Evolutionary conservation across 2,797 vertebrate species (phyloP).

Genomic region (Gambelia wislizenii): DNA sequence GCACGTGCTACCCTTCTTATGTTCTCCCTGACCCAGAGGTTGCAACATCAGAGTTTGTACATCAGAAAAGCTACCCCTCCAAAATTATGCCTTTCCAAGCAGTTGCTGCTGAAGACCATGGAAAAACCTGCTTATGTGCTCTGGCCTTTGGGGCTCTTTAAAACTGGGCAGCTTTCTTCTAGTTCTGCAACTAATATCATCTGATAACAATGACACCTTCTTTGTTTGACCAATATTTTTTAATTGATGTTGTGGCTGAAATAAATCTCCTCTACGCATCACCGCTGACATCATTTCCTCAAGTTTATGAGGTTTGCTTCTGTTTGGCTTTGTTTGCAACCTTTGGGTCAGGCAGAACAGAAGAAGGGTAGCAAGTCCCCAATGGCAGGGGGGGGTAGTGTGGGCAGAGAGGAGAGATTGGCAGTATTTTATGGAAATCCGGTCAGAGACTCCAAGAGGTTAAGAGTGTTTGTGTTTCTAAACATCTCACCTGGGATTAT

Average conservation of each 20-base stretch:
- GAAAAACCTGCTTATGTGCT: too few relatives aligned
- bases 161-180: not conserved
- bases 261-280: not conserved
- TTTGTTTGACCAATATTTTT: not conserved
- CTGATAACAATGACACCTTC: not conserved
- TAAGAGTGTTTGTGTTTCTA: not conserved
- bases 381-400: too few relatives aligned
- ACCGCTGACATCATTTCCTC: conserved; percentile 6
- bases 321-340: not conserved
- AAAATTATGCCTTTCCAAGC: too few relatives aligned
- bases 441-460: conserved; percentile 1
- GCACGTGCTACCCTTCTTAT: too few relatives aligned
- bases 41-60: too few relatives aligned
- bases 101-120: too few relatives aligned
- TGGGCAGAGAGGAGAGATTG: not conserved
- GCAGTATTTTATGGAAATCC: conserved; percentile 44
- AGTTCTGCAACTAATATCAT: too few relatives aligned
- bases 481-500: conserved; percentile 36
- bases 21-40: too few relatives aligned
- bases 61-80: too few relatives aligned
- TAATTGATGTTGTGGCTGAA: not conserved
- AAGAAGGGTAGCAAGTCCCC: not conserved
- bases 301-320: conserved; percentile 11
- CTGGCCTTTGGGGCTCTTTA: not conserved
- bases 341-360: not conserved